phyloP scores from a whole-genome alignment of 2,797 vertebrate species.

The Hemibagrus guttatus region DNA sequence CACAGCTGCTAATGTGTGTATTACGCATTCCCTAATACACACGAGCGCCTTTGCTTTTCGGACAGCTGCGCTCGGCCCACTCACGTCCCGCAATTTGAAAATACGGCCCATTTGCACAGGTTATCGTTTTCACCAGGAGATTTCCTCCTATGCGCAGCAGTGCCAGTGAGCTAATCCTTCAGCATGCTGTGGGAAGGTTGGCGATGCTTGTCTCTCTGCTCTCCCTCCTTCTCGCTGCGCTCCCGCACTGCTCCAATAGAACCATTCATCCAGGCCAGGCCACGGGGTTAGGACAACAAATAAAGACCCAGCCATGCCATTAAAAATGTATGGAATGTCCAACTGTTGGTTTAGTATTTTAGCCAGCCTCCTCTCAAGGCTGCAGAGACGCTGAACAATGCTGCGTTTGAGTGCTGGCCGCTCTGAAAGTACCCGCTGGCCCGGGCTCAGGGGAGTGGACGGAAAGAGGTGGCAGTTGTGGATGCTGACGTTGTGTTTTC shows the following conservation, averaged over 20 bases:
- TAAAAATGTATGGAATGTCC: slow-evolving; percentile 90
- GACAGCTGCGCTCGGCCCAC: slow-evolving; percentile 18
- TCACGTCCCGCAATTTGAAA: slow-evolving; percentile 46
- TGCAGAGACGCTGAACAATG: slow-evolving; percentile 70
- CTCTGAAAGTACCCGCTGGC: slow-evolving; percentile 66
- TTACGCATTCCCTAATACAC: slow-evolving; percentile 21
- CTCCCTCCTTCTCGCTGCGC: slow-evolving; percentile 43
- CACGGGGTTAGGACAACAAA: slow-evolving; percentile 91
- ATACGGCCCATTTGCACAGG: slow-evolving; percentile 60
- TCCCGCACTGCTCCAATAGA: slow-evolving; percentile 75
- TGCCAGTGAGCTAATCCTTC: slow-evolving; percentile 69
- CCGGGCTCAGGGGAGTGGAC: slow-evolving; percentile 51
- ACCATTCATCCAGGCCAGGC: slow-evolving; percentile 78
- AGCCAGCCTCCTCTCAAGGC: slow-evolving; percentile 73
- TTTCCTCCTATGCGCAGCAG: slow-evolving; percentile 66
- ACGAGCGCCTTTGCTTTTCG: neutral
- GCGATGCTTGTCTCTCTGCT: slow-evolving; percentile 63
- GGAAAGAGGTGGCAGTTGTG: slow-evolving; percentile 66
- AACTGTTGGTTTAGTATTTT: slow-evolving; percentile 87
- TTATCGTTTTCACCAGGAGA: slow-evolving; percentile 57
- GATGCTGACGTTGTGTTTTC: slow-evolving; percentile 60
- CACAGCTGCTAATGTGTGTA: slow-evolving; percentile 25
- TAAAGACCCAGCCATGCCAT: slow-evolving; percentile 80
- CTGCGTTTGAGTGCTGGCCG: slow-evolving; percentile 67
- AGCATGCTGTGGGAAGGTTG: slow-evolving; percentile 61